Evolutionary conservation across 2,113 vertebrate genomes (phyloP).

Genomic region (Cynocephalus volans): DNA sequence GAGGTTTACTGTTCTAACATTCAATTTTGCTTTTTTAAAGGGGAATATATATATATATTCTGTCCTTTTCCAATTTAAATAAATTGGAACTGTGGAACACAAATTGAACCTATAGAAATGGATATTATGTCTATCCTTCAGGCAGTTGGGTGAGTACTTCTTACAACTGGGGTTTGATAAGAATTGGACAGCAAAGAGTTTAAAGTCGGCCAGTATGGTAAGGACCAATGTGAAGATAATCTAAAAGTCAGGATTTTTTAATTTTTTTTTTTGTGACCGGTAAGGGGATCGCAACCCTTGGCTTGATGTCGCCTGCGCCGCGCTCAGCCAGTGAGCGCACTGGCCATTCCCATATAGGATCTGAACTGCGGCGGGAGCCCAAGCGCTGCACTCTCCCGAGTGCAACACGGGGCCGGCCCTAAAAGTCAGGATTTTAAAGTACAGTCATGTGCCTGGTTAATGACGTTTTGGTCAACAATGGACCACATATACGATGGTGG

Average conservation of each 20-base stretch:
- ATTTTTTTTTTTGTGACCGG: no score
- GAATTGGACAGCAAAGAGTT: conserved; percentile 37
- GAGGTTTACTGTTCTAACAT: background rate
- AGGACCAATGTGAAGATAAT: conserved; percentile 42
- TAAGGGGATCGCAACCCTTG: no score
- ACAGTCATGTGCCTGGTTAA: no score
- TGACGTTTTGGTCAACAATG: no score
- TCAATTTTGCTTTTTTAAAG: conserved; percentile 10
- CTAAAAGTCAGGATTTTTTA: conserved; percentile 49
- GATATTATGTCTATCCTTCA: background rate
- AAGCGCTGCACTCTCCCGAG: no score
- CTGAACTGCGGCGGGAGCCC: no score
- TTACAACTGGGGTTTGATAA: conserved; percentile 9
- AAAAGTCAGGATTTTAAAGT: background rate
- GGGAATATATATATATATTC: background rate
- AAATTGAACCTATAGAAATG: background rate
- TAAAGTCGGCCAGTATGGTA: conserved; percentile 26
- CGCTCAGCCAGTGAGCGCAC: no score
- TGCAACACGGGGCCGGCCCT: no score
- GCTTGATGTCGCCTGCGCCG: no score
- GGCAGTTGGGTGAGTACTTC: background rate
- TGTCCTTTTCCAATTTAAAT: conserved; percentile 25
- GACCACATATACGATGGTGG: no score
- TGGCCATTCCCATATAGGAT: no score
- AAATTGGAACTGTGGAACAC: background rate